Conservation (phyloP, 35 echinoderm and acorn worm species). For the Ptychodera flava region DNA sequence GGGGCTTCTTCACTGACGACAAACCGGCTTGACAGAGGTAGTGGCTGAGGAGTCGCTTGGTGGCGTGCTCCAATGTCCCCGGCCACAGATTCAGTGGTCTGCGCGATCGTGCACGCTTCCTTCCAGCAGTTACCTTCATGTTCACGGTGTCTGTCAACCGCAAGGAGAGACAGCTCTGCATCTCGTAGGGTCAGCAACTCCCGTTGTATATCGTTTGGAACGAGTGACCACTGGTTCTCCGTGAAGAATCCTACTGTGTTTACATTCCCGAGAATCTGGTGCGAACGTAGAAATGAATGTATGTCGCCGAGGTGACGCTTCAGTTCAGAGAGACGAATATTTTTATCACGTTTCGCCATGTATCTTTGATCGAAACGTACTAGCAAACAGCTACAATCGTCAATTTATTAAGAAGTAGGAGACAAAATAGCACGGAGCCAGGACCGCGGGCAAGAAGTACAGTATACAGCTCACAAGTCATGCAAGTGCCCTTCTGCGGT, state of each 20-base stretch:
- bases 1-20: not conserved
- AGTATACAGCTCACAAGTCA: too few species aligned
- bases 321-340: too few species aligned
- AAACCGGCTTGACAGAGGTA: not conserved
- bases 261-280: not conserved
- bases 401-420: too few species aligned
- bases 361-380: too few species aligned
- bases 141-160: not conserved
- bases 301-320: too few species aligned
- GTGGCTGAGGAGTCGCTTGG: not conserved
- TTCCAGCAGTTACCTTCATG: not conserved
- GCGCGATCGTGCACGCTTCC: not conserved
- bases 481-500: too few species aligned
- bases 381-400: too few species aligned
- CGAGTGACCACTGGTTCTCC: slow-evolving; percentile 24
- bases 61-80: not conserved
- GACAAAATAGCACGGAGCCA: too few species aligned
- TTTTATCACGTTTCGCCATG: too few species aligned
- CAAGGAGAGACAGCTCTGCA: not conserved
- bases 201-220: not conserved
- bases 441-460: too few species aligned
- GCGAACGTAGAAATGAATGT: not conserved
- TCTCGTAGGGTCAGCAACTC: slow-evolving; percentile 18
- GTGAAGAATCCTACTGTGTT: slow-evolving; percentile 68
- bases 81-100: not conserved